These are phyloP conservation scores for Hassar affinis DNA, from an alignment of 2,113 vertebrate species.

Conservation along the genomic window DNA sequence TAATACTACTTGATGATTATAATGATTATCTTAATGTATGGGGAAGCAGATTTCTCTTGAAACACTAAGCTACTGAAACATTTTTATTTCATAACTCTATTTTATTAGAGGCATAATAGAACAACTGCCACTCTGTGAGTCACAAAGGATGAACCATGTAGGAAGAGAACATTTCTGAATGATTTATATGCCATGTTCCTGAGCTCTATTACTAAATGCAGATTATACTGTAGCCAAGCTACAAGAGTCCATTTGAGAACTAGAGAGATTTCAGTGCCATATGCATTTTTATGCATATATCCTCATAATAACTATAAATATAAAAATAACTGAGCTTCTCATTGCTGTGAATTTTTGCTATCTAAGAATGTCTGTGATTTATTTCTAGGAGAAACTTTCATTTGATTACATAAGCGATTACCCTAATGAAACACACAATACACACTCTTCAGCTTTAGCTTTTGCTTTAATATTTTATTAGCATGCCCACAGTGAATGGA, in stretches of 20 bases:
- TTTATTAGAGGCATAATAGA: constrained; percentile 41
- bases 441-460: no score
- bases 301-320: background rate
- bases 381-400: no score
- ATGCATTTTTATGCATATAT: background rate
- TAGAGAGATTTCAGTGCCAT: constrained; percentile 51
- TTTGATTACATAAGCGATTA: no score
- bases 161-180: constrained; percentile 61
- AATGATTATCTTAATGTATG: constrained; percentile 21
- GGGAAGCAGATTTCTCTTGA: constrained; percentile 24
- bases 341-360: background rate
- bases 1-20: constrained; percentile 10
- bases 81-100: constrained; percentile 34
- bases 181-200: constrained; percentile 58
- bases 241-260: constrained; percentile 49
- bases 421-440: no score
- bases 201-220: constrained; percentile 17
- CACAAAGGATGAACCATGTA: constrained; percentile 24
- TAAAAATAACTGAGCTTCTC: background rate
- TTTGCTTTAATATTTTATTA: no score
- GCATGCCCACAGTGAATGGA: background rate
- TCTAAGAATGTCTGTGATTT: background rate
- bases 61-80: constrained; percentile 7
- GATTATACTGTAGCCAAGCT: constrained; percentile 28
- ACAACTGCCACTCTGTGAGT: constrained; percentile 28